Conservation (phyloP, 1,140 invertebrate genomes). For the Orussus abietinus region DNA sequence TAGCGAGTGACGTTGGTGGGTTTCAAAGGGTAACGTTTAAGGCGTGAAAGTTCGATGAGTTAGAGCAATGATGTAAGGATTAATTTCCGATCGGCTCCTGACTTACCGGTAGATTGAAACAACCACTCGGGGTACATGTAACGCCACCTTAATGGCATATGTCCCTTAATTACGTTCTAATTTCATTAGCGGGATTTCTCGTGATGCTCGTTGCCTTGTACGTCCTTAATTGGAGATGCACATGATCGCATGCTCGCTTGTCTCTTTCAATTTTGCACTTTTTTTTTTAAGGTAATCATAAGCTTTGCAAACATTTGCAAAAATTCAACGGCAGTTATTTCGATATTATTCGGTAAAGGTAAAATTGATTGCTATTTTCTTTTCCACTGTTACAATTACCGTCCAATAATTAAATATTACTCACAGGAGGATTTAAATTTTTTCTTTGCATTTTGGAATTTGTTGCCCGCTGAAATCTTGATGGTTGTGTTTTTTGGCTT, state of each 20-base stretch:
- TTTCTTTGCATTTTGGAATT: slow-evolving; percentile 24
- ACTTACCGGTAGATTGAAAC: neutral
- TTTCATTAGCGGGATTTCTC: slow-evolving; percentile 8
- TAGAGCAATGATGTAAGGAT: neutral
- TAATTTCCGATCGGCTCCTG: slow-evolving; percentile 5
- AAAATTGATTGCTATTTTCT: neutral
- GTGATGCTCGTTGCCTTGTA: slow-evolving; percentile 2
- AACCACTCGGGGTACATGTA: neutral
- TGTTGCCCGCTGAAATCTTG: slow-evolving; percentile 18
- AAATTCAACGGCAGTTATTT: slow-evolving; percentile 11
- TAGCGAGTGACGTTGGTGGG: too few relatives aligned
- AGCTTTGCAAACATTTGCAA: neutral
- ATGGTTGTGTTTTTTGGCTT: slow-evolving; percentile 30
- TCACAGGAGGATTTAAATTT: slow-evolving; percentile 30
- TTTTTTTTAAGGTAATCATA: slow-evolving; percentile 19
- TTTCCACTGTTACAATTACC: too few relatives aligned
- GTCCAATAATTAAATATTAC: too few relatives aligned
- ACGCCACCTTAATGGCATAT: neutral
- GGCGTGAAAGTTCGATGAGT: neutral
- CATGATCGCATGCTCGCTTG: neutral
- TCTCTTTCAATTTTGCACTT: slow-evolving; percentile 15
- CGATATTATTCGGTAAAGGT: too few relatives aligned
- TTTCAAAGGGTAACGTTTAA: too few relatives aligned
- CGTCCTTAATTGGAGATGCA: slow-evolving; percentile 11
- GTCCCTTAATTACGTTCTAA: slow-evolving; percentile 6